A percentile compares a stretch with the other conserved stretches of the same genome.
These are phyloP conservation scores for Lepidurus apus DNA, from an alignment of 1,140 invertebrate genomes.

Conservation along the genomic window DNA sequence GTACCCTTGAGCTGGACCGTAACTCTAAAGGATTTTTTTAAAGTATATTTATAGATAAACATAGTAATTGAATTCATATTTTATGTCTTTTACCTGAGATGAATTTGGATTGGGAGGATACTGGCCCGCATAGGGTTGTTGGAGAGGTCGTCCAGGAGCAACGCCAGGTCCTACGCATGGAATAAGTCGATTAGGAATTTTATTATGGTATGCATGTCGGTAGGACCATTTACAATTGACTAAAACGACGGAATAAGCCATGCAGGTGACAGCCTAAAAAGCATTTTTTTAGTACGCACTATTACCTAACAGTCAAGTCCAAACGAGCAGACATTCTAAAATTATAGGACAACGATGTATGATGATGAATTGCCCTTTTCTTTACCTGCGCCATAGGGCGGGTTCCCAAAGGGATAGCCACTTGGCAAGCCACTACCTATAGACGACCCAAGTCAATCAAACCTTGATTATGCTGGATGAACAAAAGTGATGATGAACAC, in stretches of 20 bases:
- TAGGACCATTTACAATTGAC: not conserved
- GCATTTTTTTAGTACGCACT: not conserved
- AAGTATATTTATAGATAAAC: too few species aligned
- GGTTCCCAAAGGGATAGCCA: constrained; percentile 13
- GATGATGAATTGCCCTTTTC: not conserved
- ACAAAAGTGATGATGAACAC: not conserved
- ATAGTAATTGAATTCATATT: not conserved
- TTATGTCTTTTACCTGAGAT: constrained; percentile 32
- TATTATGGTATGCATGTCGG: not conserved
- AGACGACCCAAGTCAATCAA: not conserved
- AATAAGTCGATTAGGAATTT: not conserved
- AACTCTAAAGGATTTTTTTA: constrained; percentile 33
- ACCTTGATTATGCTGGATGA: not conserved
- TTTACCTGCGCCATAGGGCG: constrained; percentile 16
- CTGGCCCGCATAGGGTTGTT: constrained; percentile 32
- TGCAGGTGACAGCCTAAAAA: not conserved
- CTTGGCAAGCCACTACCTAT: constrained; percentile 15
- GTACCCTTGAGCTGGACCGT: constrained; percentile 33
- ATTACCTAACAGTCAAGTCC: not conserved
- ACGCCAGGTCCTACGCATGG: constrained; percentile 25
- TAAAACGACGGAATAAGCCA: not conserved
- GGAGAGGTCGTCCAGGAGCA: not conserved
- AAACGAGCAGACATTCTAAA: not conserved
- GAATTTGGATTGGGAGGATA: constrained; percentile 35
- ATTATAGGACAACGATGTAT: not conserved